Conservation (phyloP, 2,888 invertebrate species). For the Caenorhabditis becei region DNA sequence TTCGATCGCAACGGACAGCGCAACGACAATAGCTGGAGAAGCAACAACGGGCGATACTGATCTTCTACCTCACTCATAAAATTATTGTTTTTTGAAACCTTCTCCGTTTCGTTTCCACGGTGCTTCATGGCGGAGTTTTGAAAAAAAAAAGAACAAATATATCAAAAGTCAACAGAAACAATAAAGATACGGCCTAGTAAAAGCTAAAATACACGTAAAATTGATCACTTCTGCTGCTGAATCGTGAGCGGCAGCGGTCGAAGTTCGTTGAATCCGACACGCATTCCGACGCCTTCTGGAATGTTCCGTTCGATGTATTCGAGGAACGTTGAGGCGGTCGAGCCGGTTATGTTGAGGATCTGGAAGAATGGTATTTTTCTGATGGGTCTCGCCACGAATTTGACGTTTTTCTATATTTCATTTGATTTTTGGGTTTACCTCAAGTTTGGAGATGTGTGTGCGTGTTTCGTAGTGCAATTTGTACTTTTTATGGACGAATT, state of each 20-base stretch:
- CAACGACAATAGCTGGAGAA: constrained; percentile 2
- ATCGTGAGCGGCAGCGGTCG: constrained; percentile 72
- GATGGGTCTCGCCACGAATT: not conserved
- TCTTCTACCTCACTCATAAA: not conserved
- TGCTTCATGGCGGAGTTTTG: no score
- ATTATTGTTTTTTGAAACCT: no score
- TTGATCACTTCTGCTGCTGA: constrained; percentile 16
- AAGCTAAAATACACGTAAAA: not conserved
- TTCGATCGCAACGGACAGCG: constrained; percentile 7
- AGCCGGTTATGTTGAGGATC: constrained; percentile 91
- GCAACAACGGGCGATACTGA: not conserved
- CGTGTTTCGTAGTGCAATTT: constrained; percentile 95
- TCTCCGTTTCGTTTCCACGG: no score
- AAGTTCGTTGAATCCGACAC: constrained; percentile 83
- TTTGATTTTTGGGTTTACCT: constrained; percentile 82
- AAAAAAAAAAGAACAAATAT: not conserved
- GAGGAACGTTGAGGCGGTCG: constrained; percentile 94
- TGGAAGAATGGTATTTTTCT: constrained; percentile 72
- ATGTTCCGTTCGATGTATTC: constrained; percentile 97
- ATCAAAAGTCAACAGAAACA: constrained; percentile 17
- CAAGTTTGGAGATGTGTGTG: constrained; percentile 89
- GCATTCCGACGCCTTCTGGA: constrained; percentile 96
- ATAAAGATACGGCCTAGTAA: not conserved
- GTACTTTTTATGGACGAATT: constrained; percentile 94
- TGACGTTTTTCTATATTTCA: not conserved